These are phyloP conservation scores for Vipera latastei DNA, from an alignment of 2,797 vertebrate genomes.

Conservation along the genomic window DNA sequence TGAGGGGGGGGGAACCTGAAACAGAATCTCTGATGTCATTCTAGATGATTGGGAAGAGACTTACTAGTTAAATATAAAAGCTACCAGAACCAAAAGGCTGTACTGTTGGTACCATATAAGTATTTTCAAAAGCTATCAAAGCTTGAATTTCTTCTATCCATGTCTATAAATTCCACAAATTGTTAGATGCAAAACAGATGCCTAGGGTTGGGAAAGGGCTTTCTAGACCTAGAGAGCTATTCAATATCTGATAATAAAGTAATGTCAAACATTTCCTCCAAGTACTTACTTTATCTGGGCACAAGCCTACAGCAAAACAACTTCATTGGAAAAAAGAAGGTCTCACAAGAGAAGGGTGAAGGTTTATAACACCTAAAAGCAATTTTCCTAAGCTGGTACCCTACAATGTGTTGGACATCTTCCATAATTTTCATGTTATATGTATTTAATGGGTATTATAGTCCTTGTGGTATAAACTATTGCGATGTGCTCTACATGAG, in stretches of 20 bases:
- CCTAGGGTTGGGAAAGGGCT: not conserved
- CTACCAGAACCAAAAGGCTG: not conserved
- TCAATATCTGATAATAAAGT: not conserved
- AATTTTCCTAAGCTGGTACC: not conserved
- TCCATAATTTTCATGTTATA: not conserved
- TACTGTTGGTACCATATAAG: not conserved
- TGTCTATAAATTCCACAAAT: not conserved
- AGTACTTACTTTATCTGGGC: not conserved
- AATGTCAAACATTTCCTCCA: not conserved
- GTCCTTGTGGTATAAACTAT: not conserved
- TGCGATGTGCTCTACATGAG: not conserved
- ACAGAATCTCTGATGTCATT: not conserved
- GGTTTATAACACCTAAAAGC: not conserved
- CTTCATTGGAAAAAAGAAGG: not conserved
- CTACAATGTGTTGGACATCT: not conserved
- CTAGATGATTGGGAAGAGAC: not conserved
- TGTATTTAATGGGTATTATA: not conserved
- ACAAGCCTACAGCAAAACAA: not conserved
- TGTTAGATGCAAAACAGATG: not conserved
- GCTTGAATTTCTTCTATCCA: not conserved
- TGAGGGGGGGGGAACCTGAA: not conserved
- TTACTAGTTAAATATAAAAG: not conserved
- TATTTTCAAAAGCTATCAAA: not conserved
- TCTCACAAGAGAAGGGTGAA: not conserved
- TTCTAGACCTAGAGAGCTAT: not conserved